Evolutionary conservation across 2,888 invertebrate genomes (phyloP), one percentile per base, ranked within the genome.

Genomic region (Ischnura elegans): DNA sequence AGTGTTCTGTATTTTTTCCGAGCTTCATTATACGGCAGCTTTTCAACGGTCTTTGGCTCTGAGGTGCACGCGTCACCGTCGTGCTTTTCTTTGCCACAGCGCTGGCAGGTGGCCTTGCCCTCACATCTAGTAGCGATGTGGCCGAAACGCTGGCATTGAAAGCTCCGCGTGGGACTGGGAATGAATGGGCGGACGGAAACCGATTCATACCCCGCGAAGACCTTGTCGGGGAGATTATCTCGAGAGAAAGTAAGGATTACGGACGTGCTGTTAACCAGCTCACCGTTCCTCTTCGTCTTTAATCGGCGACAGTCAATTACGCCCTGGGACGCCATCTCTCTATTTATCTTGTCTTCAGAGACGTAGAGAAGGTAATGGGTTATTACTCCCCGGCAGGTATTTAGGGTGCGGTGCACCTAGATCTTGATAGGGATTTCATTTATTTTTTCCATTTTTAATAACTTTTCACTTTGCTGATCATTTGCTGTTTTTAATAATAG

Each of bases 71-170:
- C 61, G 5, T 21, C 61, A 61, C 25, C 61, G 2, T 61, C 61
- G n/a, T 61, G 61, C 25, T 61, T 25, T 25, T 61, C 61, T 19
- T 25, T 21, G 25, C 61, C 61, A 25, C 61, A 61, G 61, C 61
- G 61, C 61, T 21, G 61, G 61, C 61, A 61, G 61, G 61, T 61
- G 61, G 61, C 61, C 61, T 61, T 61, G 61, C 61, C 61, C 61
- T 61, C 25, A 21, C 61, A 61, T 61, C 61, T 25, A 2, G 61
- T 61, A n/a, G 61, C 61, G 61, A 61, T 61, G 25, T 61, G 61
- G 61, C 61, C 19, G 25, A 61, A 61, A n/a, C 19, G 61, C 19
- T 61, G 61, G 61, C 61, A 61, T 3, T 61, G 19, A 6, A 25
- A 21, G 19, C 61, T 25, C n/a, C 25, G 61, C 61, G n/a, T 61